A percentile compares a stretch with the other conserved stretches of the same genome.
Conservation (phyloP, 2,888 invertebrate genomes). For the Nymphalis polychloros region DNA sequence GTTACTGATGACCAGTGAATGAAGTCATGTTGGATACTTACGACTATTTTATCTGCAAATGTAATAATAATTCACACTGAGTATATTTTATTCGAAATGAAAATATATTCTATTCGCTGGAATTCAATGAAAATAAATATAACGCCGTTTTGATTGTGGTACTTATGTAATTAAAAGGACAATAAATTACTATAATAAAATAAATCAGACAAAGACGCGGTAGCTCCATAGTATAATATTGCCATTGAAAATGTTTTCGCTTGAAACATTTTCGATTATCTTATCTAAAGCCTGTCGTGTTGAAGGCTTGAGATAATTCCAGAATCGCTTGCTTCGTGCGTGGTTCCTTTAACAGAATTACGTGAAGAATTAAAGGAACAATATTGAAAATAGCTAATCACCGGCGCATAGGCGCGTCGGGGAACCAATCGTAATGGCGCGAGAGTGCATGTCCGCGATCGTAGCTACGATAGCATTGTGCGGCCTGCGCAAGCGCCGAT, state of each 20-base stretch:
- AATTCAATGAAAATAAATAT: no score
- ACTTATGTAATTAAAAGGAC: not conserved
- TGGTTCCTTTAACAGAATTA: conserved; percentile 22
- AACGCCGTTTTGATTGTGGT: no score
- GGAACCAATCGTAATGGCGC: conserved; percentile 75
- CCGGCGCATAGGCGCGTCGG: conserved; percentile 60
- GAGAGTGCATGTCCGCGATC: conserved; percentile 75
- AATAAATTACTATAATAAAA: not conserved
- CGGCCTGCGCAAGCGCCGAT: conserved; percentile 70
- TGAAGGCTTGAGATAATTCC: conserved; percentile 18
- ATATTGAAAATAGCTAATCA: conserved; percentile 67
- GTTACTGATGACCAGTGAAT: conserved; percentile 15
- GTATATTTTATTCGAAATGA: no score
- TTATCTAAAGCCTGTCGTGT: conserved; percentile 32
- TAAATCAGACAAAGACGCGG: not conserved
- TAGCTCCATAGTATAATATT: not conserved
- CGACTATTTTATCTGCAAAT: no score
- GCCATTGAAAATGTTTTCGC: conserved; percentile 9
- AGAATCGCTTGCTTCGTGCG: conserved; percentile 13
- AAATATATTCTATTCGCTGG: no score
- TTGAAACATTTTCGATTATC: conserved; percentile 26
- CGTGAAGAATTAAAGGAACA: conserved; percentile 38
- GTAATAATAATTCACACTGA: no score
- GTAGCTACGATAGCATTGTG: conserved; percentile 79
- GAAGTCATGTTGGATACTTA: not conserved